phyloP scores from a whole-genome alignment of 2,888 invertebrate species.

The Lithophane ornitopus region DNA sequence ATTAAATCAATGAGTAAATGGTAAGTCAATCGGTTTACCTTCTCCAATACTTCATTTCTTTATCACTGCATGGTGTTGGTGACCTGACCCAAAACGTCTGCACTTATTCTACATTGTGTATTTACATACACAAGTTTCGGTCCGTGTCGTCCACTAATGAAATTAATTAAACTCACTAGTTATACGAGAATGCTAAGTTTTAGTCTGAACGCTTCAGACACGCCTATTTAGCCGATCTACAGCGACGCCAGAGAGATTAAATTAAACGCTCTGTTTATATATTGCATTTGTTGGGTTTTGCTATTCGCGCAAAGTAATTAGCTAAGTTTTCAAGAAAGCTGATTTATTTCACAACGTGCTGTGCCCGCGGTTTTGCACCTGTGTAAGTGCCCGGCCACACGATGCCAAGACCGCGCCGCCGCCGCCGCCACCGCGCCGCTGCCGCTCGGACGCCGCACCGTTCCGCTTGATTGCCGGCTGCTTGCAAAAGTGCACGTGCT shows the following conservation, averaged over 20 bases:
- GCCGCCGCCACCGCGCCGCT: too few relatives aligned
- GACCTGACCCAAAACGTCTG: constrained; percentile 4
- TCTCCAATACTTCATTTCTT: neutral
- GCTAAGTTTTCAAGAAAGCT: constrained; percentile 23
- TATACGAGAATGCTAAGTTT: constrained; percentile 21
- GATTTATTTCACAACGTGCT: constrained; percentile 22
- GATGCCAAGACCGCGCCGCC: too few relatives aligned
- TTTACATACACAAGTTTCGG: constrained; percentile 33
- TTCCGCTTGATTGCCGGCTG: too few relatives aligned
- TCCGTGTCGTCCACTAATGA: constrained; percentile 38
- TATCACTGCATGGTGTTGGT: neutral
- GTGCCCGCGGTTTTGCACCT: neutral
- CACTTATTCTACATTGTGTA: neutral
- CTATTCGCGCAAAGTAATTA: constrained; percentile 25
- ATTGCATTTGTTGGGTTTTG: constrained; percentile 13
- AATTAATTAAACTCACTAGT: constrained; percentile 40
- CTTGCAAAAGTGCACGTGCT: too few relatives aligned
- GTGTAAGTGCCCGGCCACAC: too few relatives aligned
- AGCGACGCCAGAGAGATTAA: constrained; percentile 3
- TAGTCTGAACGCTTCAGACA: constrained; percentile 3
- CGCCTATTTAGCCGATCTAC: constrained; percentile 13
- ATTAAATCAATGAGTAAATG: neutral
- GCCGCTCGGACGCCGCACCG: too few relatives aligned
- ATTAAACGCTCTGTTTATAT: constrained; percentile 31
- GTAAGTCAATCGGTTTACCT: neutral